Evolutionary conservation across 2,797 vertebrate species (phyloP), one percentile per base, ranked within the genome.

Genomic region (Hydrolagus colliei): DNA sequence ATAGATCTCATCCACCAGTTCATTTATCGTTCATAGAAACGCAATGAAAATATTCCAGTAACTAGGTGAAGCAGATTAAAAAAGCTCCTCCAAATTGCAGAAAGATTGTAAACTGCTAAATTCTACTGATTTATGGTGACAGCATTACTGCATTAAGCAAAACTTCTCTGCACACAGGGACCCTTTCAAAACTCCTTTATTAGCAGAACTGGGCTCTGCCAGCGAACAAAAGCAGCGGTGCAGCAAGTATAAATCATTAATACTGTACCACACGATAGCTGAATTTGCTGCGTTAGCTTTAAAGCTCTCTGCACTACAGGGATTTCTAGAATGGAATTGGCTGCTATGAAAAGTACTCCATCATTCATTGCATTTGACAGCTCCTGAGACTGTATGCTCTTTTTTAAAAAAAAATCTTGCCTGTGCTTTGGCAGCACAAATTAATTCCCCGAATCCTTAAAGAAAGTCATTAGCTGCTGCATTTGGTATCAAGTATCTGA

Each of bases 161-260:
- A 92, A 90, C 91, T 90, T 89, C 90, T 87, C 86, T 86, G 89
- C 88, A 88, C 90, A 89, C 88, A n/a, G 68, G 88, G 90, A 87
- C 88, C 89, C 89, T 62, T 88, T 67, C 89, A 91, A 89, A 91
- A 92, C 89, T 90, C 92, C 91, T 91, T 94, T 91, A 91, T 92
- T 89, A 93, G 90, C 91, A 91, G 52, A 88, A 88, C 90, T 89
- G 73, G 88, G 90, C 90, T 90, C 88, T 84, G 79, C 87, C 16
- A 87, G 89, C 68, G 89, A 92, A 92, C 90, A 92, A 91, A 92
- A 93, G 91, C 92, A 90, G 59, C 2, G 78, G 91, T 88, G 89
- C 35, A 22, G 88, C 86, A 88, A 87, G 89, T 90, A 94, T 94
- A 92, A 94, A 94, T 94, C 93, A 94, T 93, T 92, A 92, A 93